These are phyloP conservation scores for Montipora sp. DNA, from an alignment of 64 coral and sea anemone species.

Conservation along the genomic window DNA sequence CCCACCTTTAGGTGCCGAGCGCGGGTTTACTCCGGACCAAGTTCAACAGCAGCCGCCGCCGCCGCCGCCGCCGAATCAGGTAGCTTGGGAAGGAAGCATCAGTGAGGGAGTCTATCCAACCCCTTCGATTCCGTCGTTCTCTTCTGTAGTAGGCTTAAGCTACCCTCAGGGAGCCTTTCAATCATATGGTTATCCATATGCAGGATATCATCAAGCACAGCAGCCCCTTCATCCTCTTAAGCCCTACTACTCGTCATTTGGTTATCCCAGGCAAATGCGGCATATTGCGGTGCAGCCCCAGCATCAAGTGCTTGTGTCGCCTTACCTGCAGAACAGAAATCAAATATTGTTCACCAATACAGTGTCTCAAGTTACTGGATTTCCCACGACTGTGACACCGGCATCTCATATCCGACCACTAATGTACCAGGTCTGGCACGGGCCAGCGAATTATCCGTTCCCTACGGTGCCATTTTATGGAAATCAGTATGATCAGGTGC, in stretches of 20 bases:
- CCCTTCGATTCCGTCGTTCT: neutral
- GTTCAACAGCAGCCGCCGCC: neutral
- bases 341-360: conserved; percentile 16
- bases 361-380: neutral
- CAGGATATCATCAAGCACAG: conserved; percentile 1
- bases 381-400: neutral
- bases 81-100: neutral
- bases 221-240: conserved; percentile 11
- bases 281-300: neutral
- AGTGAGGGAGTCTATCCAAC: neutral
- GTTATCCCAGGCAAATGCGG: neutral
- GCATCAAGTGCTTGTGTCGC: neutral
- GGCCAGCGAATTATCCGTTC: neutral
- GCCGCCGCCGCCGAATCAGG: neutral
- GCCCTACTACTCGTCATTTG: neutral
- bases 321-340: conserved; percentile 30
- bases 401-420: neutral
- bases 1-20: conserved; percentile 24
- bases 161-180: conserved; percentile 12
- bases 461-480: neutral
- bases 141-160: neutral
- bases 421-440: conserved; percentile 2
- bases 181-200: conserved; percentile 10
- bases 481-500: neutral
- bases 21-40: conserved; percentile 18